Conservation (phyloP, 2,113 vertebrate genomes). For the Microcebus ravelobensis region DNA sequence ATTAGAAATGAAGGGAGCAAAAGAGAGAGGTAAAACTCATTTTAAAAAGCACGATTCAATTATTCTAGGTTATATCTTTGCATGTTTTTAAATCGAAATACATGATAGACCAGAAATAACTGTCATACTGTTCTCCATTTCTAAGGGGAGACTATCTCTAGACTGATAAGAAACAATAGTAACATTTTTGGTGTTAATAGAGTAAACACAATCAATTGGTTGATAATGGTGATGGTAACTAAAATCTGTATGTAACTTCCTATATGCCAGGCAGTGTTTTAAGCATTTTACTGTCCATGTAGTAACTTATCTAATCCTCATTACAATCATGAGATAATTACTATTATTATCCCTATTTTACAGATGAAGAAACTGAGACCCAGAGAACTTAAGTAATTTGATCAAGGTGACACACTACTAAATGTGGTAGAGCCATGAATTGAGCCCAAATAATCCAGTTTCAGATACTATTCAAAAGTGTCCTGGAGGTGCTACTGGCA, state of each 20-base stretch:
- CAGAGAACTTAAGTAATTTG: not conserved
- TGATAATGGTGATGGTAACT: not conserved
- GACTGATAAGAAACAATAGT: not conserved
- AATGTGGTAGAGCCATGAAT: not conserved
- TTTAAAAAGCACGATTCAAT: slow-evolving; percentile 31
- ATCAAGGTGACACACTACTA: not conserved
- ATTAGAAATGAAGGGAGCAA: slow-evolving; percentile 51
- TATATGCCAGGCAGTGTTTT: not conserved
- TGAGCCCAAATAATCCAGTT: not conserved
- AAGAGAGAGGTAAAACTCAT: not conserved
- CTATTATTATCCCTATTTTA: not conserved
- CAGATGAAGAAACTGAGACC: not conserved
- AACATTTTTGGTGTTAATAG: not conserved
- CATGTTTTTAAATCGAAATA: not conserved
- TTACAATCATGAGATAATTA: not conserved
- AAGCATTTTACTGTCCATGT: not conserved
- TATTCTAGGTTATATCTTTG: not conserved
- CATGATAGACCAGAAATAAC: not conserved
- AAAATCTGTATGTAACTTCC: not conserved
- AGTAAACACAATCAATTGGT: not conserved
- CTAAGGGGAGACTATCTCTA: not conserved
- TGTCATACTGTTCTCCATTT: not conserved
- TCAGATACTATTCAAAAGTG: not conserved
- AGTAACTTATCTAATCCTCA: not conserved
- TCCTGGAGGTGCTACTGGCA: not conserved